Evolutionary conservation across 2,888 invertebrate genomes (phyloP).

Genomic region (Drosophila macrospina): DNA sequence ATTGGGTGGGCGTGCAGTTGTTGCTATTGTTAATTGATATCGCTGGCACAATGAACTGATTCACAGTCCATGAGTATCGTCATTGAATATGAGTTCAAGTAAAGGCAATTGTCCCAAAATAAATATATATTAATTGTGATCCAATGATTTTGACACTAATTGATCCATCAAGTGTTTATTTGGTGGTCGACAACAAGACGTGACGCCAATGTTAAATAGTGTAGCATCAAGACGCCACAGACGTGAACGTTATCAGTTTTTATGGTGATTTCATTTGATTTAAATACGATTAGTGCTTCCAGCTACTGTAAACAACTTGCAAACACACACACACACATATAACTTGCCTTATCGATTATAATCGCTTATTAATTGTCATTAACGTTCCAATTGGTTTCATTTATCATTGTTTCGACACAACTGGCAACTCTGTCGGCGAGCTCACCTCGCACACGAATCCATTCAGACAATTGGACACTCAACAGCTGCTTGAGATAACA

Average conservation of each 20-base stretch:
- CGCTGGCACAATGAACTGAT: constrained; percentile 51
- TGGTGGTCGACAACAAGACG: constrained; percentile 27
- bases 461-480: neutral
- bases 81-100: constrained; percentile 64
- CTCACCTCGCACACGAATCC: neutral
- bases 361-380: constrained; percentile 26
- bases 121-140: constrained; percentile 10
- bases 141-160: constrained; percentile 48
- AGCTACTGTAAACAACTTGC: neutral
- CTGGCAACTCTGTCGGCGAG: neutral
- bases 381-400: constrained; percentile 23
- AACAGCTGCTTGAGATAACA: constrained; percentile 14
- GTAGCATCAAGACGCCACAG: neutral
- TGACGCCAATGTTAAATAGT: constrained; percentile 20
- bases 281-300: constrained; percentile 8
- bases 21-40: constrained; percentile 68
- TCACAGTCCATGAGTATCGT: constrained; percentile 47
- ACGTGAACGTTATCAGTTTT: constrained; percentile 28
- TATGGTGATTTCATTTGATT: constrained; percentile 32
- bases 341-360: constrained; percentile 4
- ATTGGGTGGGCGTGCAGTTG: constrained; percentile 50
- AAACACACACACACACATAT: neutral
- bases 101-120: constrained; percentile 41
- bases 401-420: constrained; percentile 1
- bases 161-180: constrained; percentile 31